Evolutionary conservation across 1,140 invertebrate species (phyloP).

Genomic region (Drosophila virilis): DNA sequence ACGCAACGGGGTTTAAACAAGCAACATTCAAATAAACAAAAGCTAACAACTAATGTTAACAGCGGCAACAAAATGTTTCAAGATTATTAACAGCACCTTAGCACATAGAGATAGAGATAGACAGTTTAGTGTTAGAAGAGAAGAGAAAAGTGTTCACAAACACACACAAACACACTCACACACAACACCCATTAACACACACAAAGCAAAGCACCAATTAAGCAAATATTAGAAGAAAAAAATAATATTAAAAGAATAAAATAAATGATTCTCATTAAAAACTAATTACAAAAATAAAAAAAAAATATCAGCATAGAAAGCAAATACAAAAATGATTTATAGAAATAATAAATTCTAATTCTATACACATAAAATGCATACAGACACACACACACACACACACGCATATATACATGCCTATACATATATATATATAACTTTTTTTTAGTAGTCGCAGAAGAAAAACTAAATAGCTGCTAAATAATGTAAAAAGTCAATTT

Average conservation of each 20-base stretch:
- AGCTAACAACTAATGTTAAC: conserved; percentile 56
- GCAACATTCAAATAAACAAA: not conserved
- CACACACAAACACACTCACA: conserved; percentile 4
- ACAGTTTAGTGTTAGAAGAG: conserved; percentile 23
- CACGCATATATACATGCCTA: conserved; percentile 44
- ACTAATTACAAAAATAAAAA: conserved; percentile 1
- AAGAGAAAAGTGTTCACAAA: conserved; percentile 4
- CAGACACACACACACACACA: conserved; percentile 34
- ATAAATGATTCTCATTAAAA: conserved; percentile 66
- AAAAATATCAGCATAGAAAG: not conserved
- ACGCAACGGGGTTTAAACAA: conserved; percentile 15
- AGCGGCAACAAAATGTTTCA: conserved; percentile 69
- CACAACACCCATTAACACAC: conserved; percentile 22
- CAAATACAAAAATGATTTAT: conserved; percentile 4
- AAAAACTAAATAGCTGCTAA: conserved; percentile 20
- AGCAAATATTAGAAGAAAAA: conserved; percentile 39
- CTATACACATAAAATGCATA: conserved; percentile 34
- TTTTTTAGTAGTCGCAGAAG: conserved; percentile 14
- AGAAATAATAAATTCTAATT: conserved; percentile 1
- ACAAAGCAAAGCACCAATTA: conserved; percentile 62
- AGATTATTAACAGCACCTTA: conserved; percentile 68
- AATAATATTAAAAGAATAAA: conserved; percentile 17
- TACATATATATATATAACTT: conserved; percentile 38
- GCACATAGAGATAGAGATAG: conserved; percentile 60
- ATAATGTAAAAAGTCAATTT: conserved; percentile 77